Conservation (phyloP, 1,140 invertebrate genomes). For the Diuraphis noxia region DNA sequence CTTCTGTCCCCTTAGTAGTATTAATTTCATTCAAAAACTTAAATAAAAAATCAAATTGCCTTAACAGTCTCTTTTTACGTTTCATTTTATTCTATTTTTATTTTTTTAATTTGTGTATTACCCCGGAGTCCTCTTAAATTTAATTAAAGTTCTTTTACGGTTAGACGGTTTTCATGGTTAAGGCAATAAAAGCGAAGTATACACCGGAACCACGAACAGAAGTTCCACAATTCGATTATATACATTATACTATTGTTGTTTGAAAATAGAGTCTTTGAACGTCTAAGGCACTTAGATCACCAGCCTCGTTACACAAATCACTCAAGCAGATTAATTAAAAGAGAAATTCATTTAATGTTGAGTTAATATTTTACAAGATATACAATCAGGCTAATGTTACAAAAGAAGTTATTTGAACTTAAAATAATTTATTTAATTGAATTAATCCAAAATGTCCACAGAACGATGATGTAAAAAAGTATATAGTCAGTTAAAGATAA, state of each 20-base stretch:
- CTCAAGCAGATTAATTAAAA: constrained; percentile 2
- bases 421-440: not conserved
- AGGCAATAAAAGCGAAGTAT: constrained; percentile 25
- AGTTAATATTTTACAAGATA: constrained; percentile 2
- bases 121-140: constrained; percentile 35
- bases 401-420: not conserved
- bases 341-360: not conserved
- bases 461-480: not conserved
- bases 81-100: constrained; percentile 39
- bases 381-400: not conserved
- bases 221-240: constrained; percentile 36
- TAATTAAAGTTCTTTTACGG: constrained; percentile 47
- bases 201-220: constrained; percentile 29
- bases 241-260: constrained; percentile 37
- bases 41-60: constrained; percentile 46
- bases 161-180: constrained; percentile 25
- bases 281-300: not conserved
- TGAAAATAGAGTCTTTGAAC: constrained; percentile 8
- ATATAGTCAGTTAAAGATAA: not conserved
- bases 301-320: constrained; percentile 7
- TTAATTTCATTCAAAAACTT: constrained; percentile 50
- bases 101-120: constrained; percentile 43
- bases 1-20: constrained; percentile 27
- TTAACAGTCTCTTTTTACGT: constrained; percentile 10
- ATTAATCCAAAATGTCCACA: not conserved